A percentile compares a stretch with the other conserved stretches of the same genome.
Evolutionary conservation across 2,888 invertebrate genomes (phyloP).

Genomic region (Conus canariensis): DNA sequence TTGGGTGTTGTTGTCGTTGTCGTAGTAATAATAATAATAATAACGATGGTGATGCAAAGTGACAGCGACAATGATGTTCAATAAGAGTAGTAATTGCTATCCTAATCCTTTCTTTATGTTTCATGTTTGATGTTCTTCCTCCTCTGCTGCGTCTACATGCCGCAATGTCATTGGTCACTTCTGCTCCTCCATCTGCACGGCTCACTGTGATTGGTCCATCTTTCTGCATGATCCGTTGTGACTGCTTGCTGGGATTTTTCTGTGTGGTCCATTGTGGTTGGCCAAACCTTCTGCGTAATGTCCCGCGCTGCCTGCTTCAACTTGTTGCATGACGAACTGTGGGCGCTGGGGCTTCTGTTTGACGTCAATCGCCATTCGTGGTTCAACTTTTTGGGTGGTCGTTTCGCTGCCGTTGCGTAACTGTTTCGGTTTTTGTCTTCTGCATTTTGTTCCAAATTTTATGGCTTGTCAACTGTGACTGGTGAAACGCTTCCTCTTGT

Average conservation of each 20-base stretch:
- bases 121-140: constrained; percentile 11
- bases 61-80: too few relatives aligned
- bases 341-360: neutral
- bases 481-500: too few relatives aligned
- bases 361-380: neutral
- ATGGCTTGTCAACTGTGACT: too few relatives aligned
- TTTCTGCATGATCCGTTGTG: neutral
- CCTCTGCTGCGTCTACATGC: constrained; percentile 10
- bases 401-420: too few relatives aligned
- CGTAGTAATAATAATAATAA: too few relatives aligned
- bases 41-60: too few relatives aligned
- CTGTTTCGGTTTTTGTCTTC: too few relatives aligned
- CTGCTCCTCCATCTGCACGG: neutral
- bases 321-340: neutral
- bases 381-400: neutral
- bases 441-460: too few relatives aligned
- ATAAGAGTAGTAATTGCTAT: too few relatives aligned
- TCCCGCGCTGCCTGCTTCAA: neutral
- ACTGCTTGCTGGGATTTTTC: neutral
- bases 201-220: neutral
- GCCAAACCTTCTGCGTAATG: too few relatives aligned
- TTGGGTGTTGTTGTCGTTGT: too few relatives aligned
- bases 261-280: neutral
- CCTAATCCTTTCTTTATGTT: neutral
- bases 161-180: constrained; percentile 11